phyloP scores from a whole-genome alignment of 1,140 invertebrate species.

The Spodoptera frugiperda region DNA sequence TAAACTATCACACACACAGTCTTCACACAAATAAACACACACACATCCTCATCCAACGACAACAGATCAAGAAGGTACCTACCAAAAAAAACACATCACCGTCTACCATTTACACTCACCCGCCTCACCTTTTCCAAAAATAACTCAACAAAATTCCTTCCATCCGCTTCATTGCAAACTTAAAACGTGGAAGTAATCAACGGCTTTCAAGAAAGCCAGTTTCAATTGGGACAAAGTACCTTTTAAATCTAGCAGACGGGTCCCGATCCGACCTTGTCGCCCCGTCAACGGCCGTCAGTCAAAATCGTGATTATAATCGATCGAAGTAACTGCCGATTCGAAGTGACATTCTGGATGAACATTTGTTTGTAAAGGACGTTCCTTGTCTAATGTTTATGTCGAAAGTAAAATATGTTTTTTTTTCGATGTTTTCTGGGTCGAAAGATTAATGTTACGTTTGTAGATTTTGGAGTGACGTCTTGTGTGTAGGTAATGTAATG shows the following conservation, averaged over 20 bases:
- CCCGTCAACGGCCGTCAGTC: constrained; percentile 34
- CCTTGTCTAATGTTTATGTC: background rate
- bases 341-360: constrained; percentile 6
- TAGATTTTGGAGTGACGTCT: no score
- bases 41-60: no score
- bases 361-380: constrained; percentile 12
- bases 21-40: no score
- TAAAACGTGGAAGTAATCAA: constrained; percentile 14
- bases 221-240: constrained; percentile 7
- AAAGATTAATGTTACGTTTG: no score
- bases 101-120: no score
- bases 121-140: background rate
- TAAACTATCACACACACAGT: no score
- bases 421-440: background rate
- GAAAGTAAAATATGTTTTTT: background rate
- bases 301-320: constrained; percentile 15
- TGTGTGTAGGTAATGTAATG: no score
- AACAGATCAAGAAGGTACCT: no score
- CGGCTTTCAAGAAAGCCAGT: constrained; percentile 1
- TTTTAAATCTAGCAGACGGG: constrained; percentile 19
- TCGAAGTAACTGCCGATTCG: background rate
- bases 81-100: background rate
- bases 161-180: constrained; percentile 7
- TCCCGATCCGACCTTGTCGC: constrained; percentile 25
- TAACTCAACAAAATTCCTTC: background rate